phyloP scores from a whole-genome alignment of 2,113 vertebrate species.

The Haemorhous mexicanus region DNA sequence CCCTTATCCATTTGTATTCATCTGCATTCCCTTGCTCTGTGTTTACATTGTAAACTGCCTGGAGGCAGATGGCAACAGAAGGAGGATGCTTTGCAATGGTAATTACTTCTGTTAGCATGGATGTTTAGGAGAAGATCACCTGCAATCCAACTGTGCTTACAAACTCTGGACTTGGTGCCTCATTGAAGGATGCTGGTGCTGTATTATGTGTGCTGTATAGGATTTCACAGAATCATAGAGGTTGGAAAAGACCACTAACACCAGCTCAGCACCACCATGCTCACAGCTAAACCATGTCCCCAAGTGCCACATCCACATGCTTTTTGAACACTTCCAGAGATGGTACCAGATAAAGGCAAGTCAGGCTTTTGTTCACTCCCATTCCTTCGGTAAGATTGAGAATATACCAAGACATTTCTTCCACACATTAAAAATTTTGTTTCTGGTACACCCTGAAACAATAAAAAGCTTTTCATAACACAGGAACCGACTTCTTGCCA shows the following conservation, averaged over 20 bases:
- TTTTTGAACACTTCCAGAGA: not conserved
- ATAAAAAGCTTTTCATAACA: not conserved
- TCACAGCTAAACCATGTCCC: not conserved
- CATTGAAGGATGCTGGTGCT: not conserved
- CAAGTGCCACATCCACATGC: not conserved
- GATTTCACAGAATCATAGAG: not conserved
- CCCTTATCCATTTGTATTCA: not conserved
- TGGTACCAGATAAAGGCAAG: not conserved
- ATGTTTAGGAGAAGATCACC: slow-evolving; percentile 15
- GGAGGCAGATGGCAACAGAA: not conserved
- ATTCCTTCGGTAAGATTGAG: not conserved
- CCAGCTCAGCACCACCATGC: not conserved
- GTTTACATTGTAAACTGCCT: not conserved
- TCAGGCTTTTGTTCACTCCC: not conserved
- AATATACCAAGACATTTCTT: not conserved
- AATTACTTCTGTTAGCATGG: slow-evolving; percentile 27
- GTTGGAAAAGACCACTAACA: not conserved
- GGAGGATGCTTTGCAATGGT: not conserved
- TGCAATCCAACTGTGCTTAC: not conserved
- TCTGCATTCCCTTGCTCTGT: not conserved
- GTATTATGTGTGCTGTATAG: not conserved
- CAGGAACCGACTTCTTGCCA: not conserved
- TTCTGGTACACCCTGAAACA: not conserved
- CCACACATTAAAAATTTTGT: not conserved
- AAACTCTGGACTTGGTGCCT: not conserved